phyloP scores from a whole-genome alignment of 2,888 invertebrate genomes.

The Nesidiocoris tenuis region DNA sequence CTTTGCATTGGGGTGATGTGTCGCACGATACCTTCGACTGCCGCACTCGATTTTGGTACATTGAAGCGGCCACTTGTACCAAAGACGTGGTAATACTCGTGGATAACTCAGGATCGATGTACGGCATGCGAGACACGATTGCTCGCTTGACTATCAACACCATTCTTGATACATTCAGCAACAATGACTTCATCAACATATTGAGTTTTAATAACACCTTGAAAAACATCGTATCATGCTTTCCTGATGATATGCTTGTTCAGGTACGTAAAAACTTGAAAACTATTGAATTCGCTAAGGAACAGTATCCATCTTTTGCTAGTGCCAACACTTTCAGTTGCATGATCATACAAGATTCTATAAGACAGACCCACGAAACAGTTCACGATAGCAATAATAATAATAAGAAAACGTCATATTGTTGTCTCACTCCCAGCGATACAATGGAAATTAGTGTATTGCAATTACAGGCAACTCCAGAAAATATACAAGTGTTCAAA shows the following conservation, averaged over 20 bases:
- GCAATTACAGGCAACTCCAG: constrained; percentile 72
- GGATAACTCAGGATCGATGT: constrained; percentile 96
- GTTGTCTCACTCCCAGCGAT: no score
- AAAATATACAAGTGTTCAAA: constrained; percentile 75
- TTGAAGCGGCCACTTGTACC: constrained; percentile 95
- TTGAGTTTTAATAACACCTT: constrained; percentile 71
- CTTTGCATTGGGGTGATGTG: constrained; percentile 66
- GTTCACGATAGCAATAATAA: no score
- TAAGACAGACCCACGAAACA: no score
- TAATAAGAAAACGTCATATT: no score
- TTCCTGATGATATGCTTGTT: constrained; percentile 71
- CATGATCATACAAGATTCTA: no score
- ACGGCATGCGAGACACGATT: constrained; percentile 70
- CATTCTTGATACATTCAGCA: constrained; percentile 90
- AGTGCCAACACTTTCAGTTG: no score
- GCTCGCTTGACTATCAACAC: constrained; percentile 84
- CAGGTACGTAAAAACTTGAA: constrained; percentile 56
- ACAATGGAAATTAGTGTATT: no score
- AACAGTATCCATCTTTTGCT: no score
- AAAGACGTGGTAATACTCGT: constrained; percentile 95
- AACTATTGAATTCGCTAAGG: not conserved
- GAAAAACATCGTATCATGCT: constrained; percentile 78
- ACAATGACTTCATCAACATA: constrained; percentile 96
- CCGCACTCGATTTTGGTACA: constrained; percentile 90
- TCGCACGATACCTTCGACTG: constrained; percentile 67